A percentile compares a stretch with the other conserved stretches of the same genome.
phyloP scores from a whole-genome alignment of 2,113 vertebrate genomes.

The Phrynocephalus versicolor region DNA sequence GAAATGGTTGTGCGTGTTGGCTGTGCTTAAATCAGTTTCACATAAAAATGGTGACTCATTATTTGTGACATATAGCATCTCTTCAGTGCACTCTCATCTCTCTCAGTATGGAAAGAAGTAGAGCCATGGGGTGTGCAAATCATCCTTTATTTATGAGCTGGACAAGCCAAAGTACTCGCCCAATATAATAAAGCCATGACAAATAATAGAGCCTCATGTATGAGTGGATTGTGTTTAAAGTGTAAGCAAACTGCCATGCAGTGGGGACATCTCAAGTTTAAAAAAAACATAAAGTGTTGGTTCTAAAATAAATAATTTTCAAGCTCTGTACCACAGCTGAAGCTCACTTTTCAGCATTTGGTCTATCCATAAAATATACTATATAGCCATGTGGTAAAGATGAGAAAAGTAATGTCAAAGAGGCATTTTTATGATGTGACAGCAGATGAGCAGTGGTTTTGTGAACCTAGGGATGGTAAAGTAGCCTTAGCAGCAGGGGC shows the following conservation, averaged over 20 bases:
- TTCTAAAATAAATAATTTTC: constrained; percentile 35
- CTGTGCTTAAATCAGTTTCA: constrained; percentile 23
- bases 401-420: neutral
- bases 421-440: neutral
- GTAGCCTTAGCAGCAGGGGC: no score
- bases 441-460: no score
- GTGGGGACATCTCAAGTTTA: constrained; percentile 14
- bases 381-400: neutral
- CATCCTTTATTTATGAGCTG: constrained; percentile 27
- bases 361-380: neutral
- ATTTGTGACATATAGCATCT: constrained; percentile 32
- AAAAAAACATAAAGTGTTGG: neutral
- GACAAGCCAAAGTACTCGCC: constrained; percentile 40
- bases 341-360: neutral
- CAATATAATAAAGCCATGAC: neutral
- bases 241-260: constrained; percentile 3
- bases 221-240: constrained; percentile 37
- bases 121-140: neutral
- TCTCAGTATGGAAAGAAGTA: constrained; percentile 5
- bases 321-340: neutral
- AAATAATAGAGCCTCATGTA: constrained; percentile 32
- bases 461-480: no score
- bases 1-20: constrained; percentile 16
- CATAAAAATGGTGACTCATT: constrained; percentile 26
- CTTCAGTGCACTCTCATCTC: constrained; percentile 46